Evolutionary conservation across 2,888 invertebrate genomes (phyloP).

Genomic region (Tipula vernalis): DNA sequence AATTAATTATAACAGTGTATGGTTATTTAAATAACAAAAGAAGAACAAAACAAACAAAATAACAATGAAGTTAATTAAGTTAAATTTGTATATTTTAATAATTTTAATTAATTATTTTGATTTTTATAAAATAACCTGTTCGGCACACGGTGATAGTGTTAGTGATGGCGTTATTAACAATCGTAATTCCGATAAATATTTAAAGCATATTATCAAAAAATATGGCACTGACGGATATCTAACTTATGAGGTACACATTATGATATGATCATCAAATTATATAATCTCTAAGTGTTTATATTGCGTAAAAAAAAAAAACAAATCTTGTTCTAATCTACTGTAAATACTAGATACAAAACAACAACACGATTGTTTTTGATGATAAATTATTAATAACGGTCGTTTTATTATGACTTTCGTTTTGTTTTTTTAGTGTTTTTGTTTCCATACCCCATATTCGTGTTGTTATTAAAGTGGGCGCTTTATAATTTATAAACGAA

Average conservation of each 20-base stretch:
- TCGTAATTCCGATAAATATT: slow-evolving; percentile 31
- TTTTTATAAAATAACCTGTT: background rate
- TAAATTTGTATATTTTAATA: background rate
- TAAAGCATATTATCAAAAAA: slow-evolving; percentile 32
- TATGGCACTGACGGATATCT: slow-evolving; percentile 29
- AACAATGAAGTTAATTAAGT: background rate
- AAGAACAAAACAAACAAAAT: background rate
- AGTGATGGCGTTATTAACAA: background rate
- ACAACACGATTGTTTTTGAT: background rate
- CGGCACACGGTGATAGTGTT: background rate
- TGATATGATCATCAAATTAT: background rate
- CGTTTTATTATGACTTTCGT: background rate
- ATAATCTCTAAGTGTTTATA: background rate
- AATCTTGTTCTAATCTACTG: background rate
- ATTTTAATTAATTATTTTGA: background rate
- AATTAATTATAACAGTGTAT: background rate
- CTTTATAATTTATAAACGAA: no score
- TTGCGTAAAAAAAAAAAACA: background rate
- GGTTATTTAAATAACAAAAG: background rate
- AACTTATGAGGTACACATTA: background rate
- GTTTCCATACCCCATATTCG: no score
- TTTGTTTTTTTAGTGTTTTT: no score
- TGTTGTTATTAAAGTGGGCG: background rate
- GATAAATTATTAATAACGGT: background rate
- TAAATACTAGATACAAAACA: background rate